Base-by-base conservation (phyloP, 2,888 invertebrate species). In the Hypomecis punctinalis region DNA sequence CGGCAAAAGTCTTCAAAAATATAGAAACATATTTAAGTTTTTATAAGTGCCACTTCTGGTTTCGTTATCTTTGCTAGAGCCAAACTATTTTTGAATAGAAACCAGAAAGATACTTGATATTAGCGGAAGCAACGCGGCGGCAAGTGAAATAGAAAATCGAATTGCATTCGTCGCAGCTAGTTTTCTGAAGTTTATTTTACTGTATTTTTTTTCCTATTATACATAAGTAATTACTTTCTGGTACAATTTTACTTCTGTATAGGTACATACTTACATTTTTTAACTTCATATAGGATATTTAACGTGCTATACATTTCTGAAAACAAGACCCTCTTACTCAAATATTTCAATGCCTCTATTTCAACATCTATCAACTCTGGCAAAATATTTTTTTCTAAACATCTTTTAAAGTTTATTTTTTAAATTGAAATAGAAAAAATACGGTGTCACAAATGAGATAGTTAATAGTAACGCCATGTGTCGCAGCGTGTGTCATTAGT, bases 401-500 rank as follows among this genome's bases (percentile, higher is more conserved):
- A 8, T 35, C 45, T 48, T 48, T 6, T 6, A 36, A 8, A 48
- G 35, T n/a, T 3, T 35, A 0, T n/a, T 47, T 48, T 35, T n/a
- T 6, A 48, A 36, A 9, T 6, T 48, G 6, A n/a, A 33, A 40
- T 5, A 23, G 7, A 52, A 40, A 33, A 42, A n/a, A n/a, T 2
- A 35, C 23, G 33, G 35, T 10, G 42, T 13, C 11, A 5, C 5
- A 8, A 5, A 9, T 8, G 53, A n/a, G 43, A 10, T 33, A 33
- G n/a, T n/a, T 33, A 35, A 33, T 42, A 35, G 35, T 45, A 5
- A 45, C 45, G 10, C n/a, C 43, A 55, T 55, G 45, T 45, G 45
- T 60, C 64, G 61, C 52, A 61, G 48, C 61, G 63, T 58, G 67
- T 70, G 63, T 69, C 72, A 68, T 72, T 71, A 72, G 62, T 59